Percentiles rank a stretch among this genome's conserved stretches.
Conservation (phyloP, 2,888 invertebrate species). For the Pristionchus entomophagus region DNA sequence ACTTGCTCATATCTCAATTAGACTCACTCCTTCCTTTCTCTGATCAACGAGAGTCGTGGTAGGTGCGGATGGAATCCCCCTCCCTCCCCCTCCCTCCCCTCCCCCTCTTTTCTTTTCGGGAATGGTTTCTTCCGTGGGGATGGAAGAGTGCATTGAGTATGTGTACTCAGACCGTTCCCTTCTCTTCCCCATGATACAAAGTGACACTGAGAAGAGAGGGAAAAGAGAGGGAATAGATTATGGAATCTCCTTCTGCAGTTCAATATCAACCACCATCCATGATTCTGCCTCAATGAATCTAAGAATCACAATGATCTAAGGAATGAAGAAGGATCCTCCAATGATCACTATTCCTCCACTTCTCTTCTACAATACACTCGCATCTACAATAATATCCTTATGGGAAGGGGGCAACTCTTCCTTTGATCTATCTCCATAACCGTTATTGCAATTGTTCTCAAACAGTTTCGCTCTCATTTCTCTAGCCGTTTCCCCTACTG, state of each 20-base stretch:
- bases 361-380: not conserved
- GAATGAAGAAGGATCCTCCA: not conserved
- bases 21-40: not conserved
- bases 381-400: not conserved
- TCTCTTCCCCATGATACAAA: constrained; percentile 32
- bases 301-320: not conserved
- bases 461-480: constrained; percentile 14
- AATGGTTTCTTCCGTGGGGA: not conserved
- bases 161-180: constrained; percentile 32
- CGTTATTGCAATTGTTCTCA: not conserved
- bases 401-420: not conserved
- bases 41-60: not conserved
- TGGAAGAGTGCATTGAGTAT: constrained; percentile 19
- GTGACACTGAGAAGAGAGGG: constrained; percentile 31
- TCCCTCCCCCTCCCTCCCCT: no score
- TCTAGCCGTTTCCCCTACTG: constrained; percentile 21
- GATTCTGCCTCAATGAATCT: not conserved
- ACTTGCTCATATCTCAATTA: no score
- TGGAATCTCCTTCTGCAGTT: not conserved
- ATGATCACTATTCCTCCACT: no score
- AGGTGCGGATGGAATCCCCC: not conserved
- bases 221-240: not conserved
- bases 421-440: not conserved
- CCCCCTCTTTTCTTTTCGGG: not conserved
- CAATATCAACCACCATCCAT: not conserved